These are phyloP conservation scores for Rhorus exstirpatorius DNA, from an alignment of 2,888 invertebrate species.

Conservation along the genomic window DNA sequence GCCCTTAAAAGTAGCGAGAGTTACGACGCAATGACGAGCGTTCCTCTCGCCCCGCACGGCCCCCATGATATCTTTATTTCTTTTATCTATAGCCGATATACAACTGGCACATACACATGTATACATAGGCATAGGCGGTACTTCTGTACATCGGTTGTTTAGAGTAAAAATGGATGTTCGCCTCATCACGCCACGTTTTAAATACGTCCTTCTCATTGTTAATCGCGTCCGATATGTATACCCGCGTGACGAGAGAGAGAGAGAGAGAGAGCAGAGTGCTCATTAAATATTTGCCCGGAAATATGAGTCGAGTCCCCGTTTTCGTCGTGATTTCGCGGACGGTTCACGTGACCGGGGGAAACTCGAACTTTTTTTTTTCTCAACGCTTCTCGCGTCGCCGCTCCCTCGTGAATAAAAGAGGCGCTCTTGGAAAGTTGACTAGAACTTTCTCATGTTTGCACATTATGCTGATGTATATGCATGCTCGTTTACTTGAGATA, in stretches of 20 bases:
- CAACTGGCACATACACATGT: neutral
- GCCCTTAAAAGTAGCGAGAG: neutral
- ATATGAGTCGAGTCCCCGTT: conserved; percentile 35
- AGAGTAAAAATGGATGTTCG: neutral
- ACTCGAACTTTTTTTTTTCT: conserved; percentile 27
- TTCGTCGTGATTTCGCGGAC: conserved; percentile 39
- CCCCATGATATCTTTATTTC: conserved; percentile 31
- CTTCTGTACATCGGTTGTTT: neutral
- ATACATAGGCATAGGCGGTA: neutral
- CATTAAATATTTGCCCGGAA: conserved; percentile 50
- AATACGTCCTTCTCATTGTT: neutral
- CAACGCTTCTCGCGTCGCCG: neutral
- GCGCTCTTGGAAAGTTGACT: conserved; percentile 35
- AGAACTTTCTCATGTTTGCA: conserved; percentile 31
- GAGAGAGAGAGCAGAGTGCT: too few species aligned
- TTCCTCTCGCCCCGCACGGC: too few species aligned
- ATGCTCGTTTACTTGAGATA: conserved; percentile 24
- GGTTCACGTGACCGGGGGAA: conserved; percentile 38
- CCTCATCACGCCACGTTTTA: too few species aligned
- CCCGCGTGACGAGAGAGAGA: conserved; percentile 43
- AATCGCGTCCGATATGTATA: conserved; percentile 5
- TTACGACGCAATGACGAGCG: conserved; percentile 30
- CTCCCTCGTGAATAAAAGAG: neutral
- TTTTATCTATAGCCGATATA: conserved; percentile 4
- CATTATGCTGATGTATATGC: conserved; percentile 18